Conservation (phyloP, 2,797 vertebrate genomes). For the Coreius guichenoti region DNA sequence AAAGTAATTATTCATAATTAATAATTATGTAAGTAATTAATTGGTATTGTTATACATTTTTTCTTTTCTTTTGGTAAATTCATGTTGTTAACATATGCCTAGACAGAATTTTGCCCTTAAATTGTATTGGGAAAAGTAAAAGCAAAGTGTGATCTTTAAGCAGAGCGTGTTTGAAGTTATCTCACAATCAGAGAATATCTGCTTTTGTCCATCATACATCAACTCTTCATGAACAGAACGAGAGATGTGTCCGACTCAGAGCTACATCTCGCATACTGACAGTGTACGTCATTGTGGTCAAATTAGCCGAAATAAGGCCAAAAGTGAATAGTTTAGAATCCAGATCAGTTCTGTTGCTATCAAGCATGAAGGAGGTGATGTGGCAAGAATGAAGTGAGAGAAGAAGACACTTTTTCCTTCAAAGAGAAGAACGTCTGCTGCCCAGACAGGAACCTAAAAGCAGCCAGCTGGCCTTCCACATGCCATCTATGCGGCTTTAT, state of each 20-base stretch:
- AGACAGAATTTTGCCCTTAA: background rate
- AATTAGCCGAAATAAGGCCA: background rate
- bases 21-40: background rate
- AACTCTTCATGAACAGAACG: background rate
- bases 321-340: background rate
- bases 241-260: background rate
- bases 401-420: constrained; percentile 48
- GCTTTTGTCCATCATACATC: background rate
- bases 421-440: constrained; percentile 39
- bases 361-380: constrained; percentile 35
- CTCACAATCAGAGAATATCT: background rate
- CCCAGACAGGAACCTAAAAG: constrained; percentile 50
- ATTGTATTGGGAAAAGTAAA: background rate
- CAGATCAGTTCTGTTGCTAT: background rate
- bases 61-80: background rate
- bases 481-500: background rate
- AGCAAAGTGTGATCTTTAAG: background rate
- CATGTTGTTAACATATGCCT: background rate
- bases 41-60: background rate
- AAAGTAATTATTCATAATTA: background rate
- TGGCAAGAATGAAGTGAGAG: constrained; percentile 52
- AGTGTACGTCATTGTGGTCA: background rate
- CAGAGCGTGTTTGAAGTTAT: background rate
- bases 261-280: background rate
- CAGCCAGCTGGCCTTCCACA: constrained; percentile 29